Percentiles rank a stretch among this genome's conserved stretches.
These are phyloP conservation scores for Dendrophyllia cribrosa DNA, from an alignment of 64 coral and sea anemone species.

Conservation along the genomic window DNA sequence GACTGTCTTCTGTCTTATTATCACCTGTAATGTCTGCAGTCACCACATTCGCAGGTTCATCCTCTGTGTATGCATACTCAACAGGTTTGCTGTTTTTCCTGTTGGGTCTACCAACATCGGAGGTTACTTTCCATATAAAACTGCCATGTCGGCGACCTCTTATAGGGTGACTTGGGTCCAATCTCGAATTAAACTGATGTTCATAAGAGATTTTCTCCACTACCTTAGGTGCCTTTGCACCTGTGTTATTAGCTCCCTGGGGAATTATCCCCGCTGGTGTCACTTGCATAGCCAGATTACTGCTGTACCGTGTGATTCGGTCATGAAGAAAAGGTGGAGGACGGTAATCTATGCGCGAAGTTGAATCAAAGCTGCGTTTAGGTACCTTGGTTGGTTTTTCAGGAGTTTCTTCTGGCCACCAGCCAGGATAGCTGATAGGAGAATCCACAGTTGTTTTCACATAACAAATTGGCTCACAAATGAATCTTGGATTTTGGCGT, in stretches of 20 bases:
- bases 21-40: background rate
- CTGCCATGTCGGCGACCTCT: conserved; percentile 78
- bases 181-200: conserved; percentile 85
- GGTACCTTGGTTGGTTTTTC: conserved; percentile 69
- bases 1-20: background rate
- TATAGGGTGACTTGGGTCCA: conserved; percentile 74
- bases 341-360: conserved; percentile 81
- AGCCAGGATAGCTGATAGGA: conserved; percentile 25
- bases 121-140: conserved; percentile 75
- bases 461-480: conserved; percentile 96
- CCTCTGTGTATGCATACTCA: background rate
- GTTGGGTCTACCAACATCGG: conserved; percentile 3
- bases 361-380: conserved; percentile 83
- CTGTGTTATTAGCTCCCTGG: background rate
- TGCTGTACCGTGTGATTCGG: background rate
- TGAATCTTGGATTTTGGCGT: conserved; percentile 86
- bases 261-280: background rate
- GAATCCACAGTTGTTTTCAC: conserved; percentile 67
- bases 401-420: conserved; percentile 93
- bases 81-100: conserved; percentile 36
- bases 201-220: conserved; percentile 83
- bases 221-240: conserved; percentile 2
- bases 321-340: conserved; percentile 12
- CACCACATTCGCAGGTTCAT: background rate
- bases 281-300: conserved; percentile 3